Evolutionary conservation across 2,888 invertebrate genomes (phyloP), one percentile per base, ranked within the genome.

Genomic region (Drosophila maculinotata): DNA sequence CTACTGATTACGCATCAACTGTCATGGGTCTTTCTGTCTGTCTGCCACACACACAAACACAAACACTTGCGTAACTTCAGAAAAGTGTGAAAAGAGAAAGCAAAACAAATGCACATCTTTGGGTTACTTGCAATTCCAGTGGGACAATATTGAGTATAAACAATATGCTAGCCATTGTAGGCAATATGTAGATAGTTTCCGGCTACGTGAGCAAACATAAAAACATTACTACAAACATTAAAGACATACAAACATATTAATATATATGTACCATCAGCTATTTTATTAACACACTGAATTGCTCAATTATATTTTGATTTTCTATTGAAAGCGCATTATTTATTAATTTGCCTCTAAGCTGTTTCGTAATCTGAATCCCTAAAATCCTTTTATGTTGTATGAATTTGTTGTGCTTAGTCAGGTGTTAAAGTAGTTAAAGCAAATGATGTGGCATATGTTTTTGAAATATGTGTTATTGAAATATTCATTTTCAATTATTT

Each of bases 1-100:
- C 70, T 67, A 62, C 80, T 80, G 87, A 80, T 80, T 87, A 84
- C 81, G 68, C 70, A 69, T 65, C 87, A 80, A 73, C 65, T 84
- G 81, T 59, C 85, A 69, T 52, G 56, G 72, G 67, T 20, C 20
- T 20, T 4, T 20, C 20, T 20, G 20, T 53, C 39, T 17, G 25
- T 5, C 33, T 10, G 6, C 28, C 33, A 28, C 12, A 41, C 38
- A 49, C 38, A 39, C 38, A 30, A 42, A 58, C 26, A 42, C 15
- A 38, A 14, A 42, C 15, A 36, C n/a, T n/a, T n/a, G n/a, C 10
- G 39, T 36, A 54, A 45, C 49, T 53, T 59, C 76, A 69, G 52
- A 54, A 79, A 79, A 82, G 71, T 67, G 38, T 52, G 48, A 56
- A 66, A 67, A 63, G 35, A 47, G 41, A 45, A 58, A 39, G 36